A percentile compares a stretch with the other conserved stretches of the same genome.
Conservation (phyloP, 2,113 vertebrate species). For the Corvus moneduloides region DNA sequence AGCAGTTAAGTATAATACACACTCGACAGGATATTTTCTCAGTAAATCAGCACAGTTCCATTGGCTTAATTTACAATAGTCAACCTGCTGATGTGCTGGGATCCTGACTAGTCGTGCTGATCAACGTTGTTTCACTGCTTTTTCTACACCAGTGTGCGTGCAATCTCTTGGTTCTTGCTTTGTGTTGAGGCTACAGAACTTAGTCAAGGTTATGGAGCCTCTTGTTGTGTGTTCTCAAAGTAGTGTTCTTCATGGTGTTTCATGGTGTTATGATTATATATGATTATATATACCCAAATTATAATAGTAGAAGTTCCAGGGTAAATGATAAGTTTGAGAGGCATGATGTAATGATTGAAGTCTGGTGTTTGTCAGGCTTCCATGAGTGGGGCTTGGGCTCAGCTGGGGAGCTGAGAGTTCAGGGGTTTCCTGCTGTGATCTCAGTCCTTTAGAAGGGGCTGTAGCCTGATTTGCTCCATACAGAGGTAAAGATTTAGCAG, state of each 20-base stretch:
- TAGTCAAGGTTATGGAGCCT: not conserved
- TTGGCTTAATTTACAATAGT: not conserved
- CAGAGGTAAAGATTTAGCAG: not conserved
- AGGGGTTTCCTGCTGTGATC: accelerated
- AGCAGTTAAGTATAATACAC: not conserved
- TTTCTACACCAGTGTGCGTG: not conserved
- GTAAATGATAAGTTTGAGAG: not conserved
- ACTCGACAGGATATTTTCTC: not conserved
- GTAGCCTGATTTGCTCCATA: not conserved
- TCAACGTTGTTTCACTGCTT: not conserved
- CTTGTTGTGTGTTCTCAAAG: not conserved
- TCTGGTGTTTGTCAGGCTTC: not conserved
- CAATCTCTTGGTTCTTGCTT: not conserved
- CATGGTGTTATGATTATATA: not conserved
- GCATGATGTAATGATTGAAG: not conserved
- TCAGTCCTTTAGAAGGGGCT: not conserved
- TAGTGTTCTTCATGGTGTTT: not conserved
- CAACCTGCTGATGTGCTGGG: not conserved
- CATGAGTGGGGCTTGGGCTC: not conserved
- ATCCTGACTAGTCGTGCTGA: not conserved
- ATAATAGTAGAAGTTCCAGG: not conserved
- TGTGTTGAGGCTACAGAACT: not conserved
- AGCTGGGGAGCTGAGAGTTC: not conserved
- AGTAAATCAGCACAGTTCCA: not conserved
- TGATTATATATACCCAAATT: not conserved